Conservation (phyloP, 64 coral and sea anemone species). For the Montipora foliosa region DNA sequence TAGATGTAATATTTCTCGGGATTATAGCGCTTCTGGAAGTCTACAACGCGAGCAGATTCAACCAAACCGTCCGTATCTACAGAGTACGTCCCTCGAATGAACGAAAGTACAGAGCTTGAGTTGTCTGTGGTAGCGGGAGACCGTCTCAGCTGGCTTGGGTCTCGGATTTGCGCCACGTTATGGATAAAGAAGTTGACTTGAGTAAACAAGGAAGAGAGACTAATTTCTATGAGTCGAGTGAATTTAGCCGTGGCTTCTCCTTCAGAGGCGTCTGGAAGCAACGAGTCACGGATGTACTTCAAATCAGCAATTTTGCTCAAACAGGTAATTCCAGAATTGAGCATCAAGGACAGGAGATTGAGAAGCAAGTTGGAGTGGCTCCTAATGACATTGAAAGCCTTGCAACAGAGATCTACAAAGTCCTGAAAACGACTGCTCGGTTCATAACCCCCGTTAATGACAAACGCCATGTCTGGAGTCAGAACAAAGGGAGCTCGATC, state of each 20-base stretch:
- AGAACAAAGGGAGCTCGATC: constrained; percentile 97
- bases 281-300: constrained; percentile 90
- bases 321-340: constrained; percentile 94
- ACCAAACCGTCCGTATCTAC: constrained; percentile 74
- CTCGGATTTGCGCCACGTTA: constrained; percentile 96
- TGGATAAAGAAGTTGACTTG: constrained; percentile 99
- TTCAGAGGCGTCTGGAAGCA: constrained; percentile 88
- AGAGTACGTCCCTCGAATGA: constrained; percentile 88
- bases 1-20: constrained; percentile 98
- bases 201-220: constrained; percentile 92
- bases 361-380: constrained; percentile 90
- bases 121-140: constrained; percentile 20
- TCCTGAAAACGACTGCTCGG: constrained; percentile 96
- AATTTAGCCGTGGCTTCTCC: constrained; percentile 88
- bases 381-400: constrained; percentile 92
- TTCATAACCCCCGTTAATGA: constrained; percentile 96
- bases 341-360: constrained; percentile 93
- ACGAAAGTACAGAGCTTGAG: constrained; percentile 76
- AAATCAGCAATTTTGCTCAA: constrained; percentile 80
- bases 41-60: constrained; percentile 92
- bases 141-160: constrained; percentile 76
- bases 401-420: constrained; percentile 96
- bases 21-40: constrained; percentile 90
- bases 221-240: constrained; percentile 87
- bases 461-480: constrained; percentile 97